Evolutionary conservation across 2,797 vertebrate genomes (phyloP), one percentile per base, ranked within the genome.

Genomic region (Sternarchorhynchus goeldii): DNA sequence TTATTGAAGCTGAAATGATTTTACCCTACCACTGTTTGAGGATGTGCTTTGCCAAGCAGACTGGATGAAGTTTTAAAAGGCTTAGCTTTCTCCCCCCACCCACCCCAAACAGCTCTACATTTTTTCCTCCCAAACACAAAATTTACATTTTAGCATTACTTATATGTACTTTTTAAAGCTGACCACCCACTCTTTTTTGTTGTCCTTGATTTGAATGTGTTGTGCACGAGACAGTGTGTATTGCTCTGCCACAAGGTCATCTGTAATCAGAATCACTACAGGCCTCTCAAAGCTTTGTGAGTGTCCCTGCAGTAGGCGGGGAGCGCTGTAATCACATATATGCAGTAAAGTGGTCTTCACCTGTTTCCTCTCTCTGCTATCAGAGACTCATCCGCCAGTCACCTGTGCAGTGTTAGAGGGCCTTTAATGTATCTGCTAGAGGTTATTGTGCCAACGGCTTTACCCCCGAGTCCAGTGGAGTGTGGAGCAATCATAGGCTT

Each of bases 361-460:
- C 80, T 76, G 80, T 83, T 83, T 77, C 77, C 82, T 81, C 84
- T 74, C 78, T 78, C 78, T 65, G 73, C 82, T 85, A 85, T 85
- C 84, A 70, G 78, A 82, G 81, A 85, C 82, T 84, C 84, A 83
- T 85, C 84, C 69, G 68, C 79, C 84, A 83, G 84, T 85, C 83
- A 83, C 84, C 84, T 82, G 84, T 79, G 79, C 77, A 77, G 81
- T 68, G 82, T 85, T 85, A 85, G 84, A 85, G 77, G 82, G 80
- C 84, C 84, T 85, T 85, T 85, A 85, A 85, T 83, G 80, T 82
- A 82, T 85, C 84, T 85, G 71, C 79, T 65, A 75, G 73, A 75
- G 82, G 77, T 82, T 85, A 85, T 85, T 85, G 80, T 85, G 77
- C 82, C 75, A 57, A 67, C 64, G 41, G 80, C 80, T 85, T 85